A percentile compares a stretch with the other conserved stretches of the same genome.
phyloP scores from a whole-genome alignment of 2,113 vertebrate genomes.

The Baryphthengus martii region DNA sequence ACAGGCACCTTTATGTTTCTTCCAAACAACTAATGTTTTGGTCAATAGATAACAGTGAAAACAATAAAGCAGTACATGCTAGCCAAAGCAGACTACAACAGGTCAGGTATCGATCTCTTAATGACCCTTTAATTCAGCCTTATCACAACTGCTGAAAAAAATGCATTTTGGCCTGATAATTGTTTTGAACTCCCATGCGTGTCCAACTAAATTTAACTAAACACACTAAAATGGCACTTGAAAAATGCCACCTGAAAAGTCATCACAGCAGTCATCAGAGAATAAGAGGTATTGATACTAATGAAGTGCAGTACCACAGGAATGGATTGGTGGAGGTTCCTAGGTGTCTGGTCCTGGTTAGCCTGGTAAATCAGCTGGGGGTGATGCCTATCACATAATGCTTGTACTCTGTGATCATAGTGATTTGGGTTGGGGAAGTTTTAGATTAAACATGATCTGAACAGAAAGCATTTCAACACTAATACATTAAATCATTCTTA shows the following conservation, averaged over 20 bases:
- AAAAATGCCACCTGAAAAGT: neutral
- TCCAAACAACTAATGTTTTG: neutral
- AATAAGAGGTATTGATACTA: neutral
- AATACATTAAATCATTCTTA: neutral
- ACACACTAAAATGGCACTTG: neutral
- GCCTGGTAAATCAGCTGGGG: neutral
- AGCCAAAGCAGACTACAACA: neutral
- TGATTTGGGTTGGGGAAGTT: neutral
- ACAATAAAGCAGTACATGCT: accelerated
- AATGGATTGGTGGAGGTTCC: neutral
- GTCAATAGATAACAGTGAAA: neutral
- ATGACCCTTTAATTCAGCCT: neutral
- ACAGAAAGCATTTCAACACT: neutral
- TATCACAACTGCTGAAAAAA: neutral
- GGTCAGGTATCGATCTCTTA: neutral
- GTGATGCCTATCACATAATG: no score
- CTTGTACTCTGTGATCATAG: no score
- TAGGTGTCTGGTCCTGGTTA: neutral
- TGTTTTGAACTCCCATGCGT: neutral
- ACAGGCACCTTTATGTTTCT: neutral
- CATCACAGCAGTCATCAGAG: neutral
- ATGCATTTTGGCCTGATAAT: neutral
- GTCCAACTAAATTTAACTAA: neutral
- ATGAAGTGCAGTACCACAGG: neutral
- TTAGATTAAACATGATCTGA: neutral